Evolutionary conservation across 1,140 invertebrate species (phyloP).

Genomic region (Drosophila athabasca): DNA sequence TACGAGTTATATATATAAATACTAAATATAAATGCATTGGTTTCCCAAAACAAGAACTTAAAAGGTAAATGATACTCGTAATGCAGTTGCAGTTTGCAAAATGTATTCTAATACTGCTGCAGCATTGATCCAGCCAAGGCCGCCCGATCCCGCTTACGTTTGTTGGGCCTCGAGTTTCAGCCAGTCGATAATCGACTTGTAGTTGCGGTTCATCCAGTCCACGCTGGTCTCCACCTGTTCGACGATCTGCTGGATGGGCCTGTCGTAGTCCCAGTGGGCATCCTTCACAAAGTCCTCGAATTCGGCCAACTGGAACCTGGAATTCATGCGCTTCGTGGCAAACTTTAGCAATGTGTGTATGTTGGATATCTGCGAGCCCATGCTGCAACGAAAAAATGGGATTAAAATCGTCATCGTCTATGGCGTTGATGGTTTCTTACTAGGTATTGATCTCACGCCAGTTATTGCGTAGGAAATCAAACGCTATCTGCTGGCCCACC

Average conservation of each 20-base stretch:
- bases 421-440: conserved; percentile 84
- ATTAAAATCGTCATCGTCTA: neutral
- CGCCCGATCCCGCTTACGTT: neutral
- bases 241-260: conserved; percentile 90
- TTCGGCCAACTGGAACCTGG: conserved; percentile 89
- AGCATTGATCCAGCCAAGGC: conserved; percentile 52
- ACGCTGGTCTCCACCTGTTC: conserved; percentile 92
- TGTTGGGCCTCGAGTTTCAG: conserved; percentile 79
- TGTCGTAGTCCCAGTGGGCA: conserved; percentile 86
- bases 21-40: conserved; percentile 64
- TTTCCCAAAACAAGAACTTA: conserved; percentile 16
- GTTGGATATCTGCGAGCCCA: conserved; percentile 88
- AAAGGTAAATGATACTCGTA: too few relatives aligned
- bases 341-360: conserved; percentile 90
- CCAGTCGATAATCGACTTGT: conserved; percentile 89
- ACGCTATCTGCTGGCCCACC: conserved; percentile 89
- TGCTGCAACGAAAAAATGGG: conserved; percentile 84
- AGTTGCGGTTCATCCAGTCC: conserved; percentile 91
- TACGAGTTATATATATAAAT: conserved; percentile 43
- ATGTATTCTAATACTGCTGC: conserved; percentile 61
- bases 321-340: conserved; percentile 88
- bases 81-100: conserved; percentile 31
- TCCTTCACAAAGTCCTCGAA: conserved; percentile 88
- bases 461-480: conserved; percentile 89
- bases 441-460: conserved; percentile 89